Evolutionary conservation across 1,140 invertebrate species (phyloP).

Genomic region (Metopolophium dirhodum): DNA sequence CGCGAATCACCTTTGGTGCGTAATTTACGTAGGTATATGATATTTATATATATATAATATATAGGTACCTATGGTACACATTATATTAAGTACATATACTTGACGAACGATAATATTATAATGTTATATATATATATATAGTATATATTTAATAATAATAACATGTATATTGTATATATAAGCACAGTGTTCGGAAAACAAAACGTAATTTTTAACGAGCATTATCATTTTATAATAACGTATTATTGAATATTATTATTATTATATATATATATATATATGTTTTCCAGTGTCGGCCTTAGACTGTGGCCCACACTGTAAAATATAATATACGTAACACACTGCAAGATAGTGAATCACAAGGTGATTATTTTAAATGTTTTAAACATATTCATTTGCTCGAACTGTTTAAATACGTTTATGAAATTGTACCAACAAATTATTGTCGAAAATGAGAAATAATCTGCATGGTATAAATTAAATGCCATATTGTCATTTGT

Average conservation of each 20-base stretch:
- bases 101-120: not conserved
- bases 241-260: not conserved
- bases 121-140: too few relatives aligned
- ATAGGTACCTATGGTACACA: too few relatives aligned
- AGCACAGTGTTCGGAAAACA: not conserved
- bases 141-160: too few relatives aligned
- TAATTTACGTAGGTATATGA: not conserved
- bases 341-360: too few relatives aligned
- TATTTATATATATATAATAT: too few relatives aligned
- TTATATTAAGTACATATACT: not conserved
- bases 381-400: not conserved
- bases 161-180: not conserved
- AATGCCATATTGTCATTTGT: too few relatives aligned
- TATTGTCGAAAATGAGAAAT: too few relatives aligned
- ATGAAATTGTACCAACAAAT: not conserved
- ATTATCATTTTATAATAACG: not conserved
- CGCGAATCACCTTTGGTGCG: slow-evolving; percentile 1
- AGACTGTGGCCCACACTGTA: not conserved
- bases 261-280: too few relatives aligned
- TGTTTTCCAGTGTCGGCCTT: not conserved
- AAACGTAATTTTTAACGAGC: not conserved
- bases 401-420: not conserved
- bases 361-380: not conserved
- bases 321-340: not conserved
- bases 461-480: too few relatives aligned